Conservation (phyloP, 2,797 vertebrate genomes). For the Adelosebastes latens region DNA sequence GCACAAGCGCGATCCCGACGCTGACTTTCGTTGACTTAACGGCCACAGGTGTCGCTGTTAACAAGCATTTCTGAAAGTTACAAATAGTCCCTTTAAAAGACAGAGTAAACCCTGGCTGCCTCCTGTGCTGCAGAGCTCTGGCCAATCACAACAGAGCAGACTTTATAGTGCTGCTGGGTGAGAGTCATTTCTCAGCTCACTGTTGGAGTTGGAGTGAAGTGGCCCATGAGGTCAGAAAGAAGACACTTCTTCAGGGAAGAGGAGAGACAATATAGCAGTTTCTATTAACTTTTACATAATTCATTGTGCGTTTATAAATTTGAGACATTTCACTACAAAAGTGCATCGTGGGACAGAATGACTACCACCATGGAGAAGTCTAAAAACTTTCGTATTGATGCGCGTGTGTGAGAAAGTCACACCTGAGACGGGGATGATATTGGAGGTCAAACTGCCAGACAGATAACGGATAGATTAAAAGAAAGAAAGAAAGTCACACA, state of each 20-base stretch:
- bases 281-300: background rate
- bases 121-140: constrained; percentile 34
- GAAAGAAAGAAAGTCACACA: background rate
- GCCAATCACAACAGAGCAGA: constrained; percentile 77
- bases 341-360: constrained; percentile 28
- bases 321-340: background rate
- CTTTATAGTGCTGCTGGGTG: constrained; percentile 48
- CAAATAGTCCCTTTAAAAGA: background rate
- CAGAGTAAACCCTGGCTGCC: constrained; percentile 30
- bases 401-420: constrained; percentile 58
- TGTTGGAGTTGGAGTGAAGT: constrained; percentile 8
- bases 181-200: constrained; percentile 45
- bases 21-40: no score
- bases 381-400: constrained; percentile 92
- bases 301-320: background rate
- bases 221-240: background rate
- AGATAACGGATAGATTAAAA: background rate
- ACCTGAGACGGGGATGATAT: constrained; percentile 6
- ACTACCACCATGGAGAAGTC: constrained; percentile 85
- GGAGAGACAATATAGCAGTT: background rate
- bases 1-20: rapidly evolving
- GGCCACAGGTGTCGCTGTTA: no score
- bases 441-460: background rate
- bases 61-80: no score
- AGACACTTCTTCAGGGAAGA: background rate